Evolutionary conservation across 2,113 vertebrate genomes (phyloP).

Genomic region (Rhabdornis inornatus): DNA sequence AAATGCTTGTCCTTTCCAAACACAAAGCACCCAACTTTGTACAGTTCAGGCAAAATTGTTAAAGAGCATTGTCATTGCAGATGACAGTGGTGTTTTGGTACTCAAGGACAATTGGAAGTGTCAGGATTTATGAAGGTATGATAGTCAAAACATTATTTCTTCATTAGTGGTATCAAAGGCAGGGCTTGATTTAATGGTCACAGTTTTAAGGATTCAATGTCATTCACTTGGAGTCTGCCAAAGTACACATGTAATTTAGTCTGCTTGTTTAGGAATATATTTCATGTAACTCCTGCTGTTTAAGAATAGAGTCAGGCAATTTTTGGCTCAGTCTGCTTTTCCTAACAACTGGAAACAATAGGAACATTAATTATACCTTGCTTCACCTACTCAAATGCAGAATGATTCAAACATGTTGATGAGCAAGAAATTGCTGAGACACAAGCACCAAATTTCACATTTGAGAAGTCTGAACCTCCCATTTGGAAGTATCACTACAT

Average conservation of each 20-base stretch:
- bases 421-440: not conserved
- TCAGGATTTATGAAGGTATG: conserved; percentile 1
- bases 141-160: conserved; percentile 18
- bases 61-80: not conserved
- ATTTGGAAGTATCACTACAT: not conserved
- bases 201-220: conserved; percentile 11
- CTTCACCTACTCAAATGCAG: not conserved
- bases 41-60: not conserved
- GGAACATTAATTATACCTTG: not conserved
- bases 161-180: conserved; percentile 24
- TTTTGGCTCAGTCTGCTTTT: not conserved
- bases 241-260: conserved; percentile 33
- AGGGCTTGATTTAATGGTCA: conserved; percentile 22
- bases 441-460: not conserved
- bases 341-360: conserved; percentile 4
- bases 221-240: conserved; percentile 24
- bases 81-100: not conserved
- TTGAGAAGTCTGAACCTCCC: not conserved
- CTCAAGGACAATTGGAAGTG: not conserved
- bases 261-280: conserved; percentile 32
- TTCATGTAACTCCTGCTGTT: conserved; percentile 20
- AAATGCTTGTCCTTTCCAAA: not conserved
- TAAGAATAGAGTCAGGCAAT: not conserved
- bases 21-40: not conserved
- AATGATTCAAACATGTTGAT: not conserved